Evolutionary conservation across 2,888 invertebrate genomes (phyloP).

Genomic region (Trichogramma dendrolimi): DNA sequence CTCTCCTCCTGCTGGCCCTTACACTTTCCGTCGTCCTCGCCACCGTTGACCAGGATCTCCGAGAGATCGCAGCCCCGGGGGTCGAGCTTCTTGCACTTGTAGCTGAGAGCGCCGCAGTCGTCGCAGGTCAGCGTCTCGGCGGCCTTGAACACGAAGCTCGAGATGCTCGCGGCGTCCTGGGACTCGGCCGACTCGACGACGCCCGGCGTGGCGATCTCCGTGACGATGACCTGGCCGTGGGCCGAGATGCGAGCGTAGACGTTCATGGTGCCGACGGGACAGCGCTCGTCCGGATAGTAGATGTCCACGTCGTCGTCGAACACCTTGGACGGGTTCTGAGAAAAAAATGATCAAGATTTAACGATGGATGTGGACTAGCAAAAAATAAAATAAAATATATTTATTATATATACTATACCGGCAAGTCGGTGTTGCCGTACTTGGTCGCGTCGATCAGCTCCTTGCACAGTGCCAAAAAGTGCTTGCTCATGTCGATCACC

Average conservation of each 20-base stretch:
- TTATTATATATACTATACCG: not conserved
- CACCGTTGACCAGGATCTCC: not conserved
- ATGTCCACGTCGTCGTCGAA: constrained; percentile 61
- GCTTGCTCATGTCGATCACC: constrained; percentile 60
- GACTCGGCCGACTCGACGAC: constrained; percentile 15
- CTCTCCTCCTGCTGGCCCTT: not conserved
- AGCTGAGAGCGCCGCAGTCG: constrained; percentile 30
- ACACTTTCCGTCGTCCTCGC: not conserved
- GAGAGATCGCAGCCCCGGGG: constrained; percentile 17
- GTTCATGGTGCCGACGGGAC: constrained; percentile 56
- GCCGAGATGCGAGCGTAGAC: constrained; percentile 64
- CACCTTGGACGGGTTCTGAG: constrained; percentile 50
- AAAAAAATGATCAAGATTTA: constrained; percentile 27
- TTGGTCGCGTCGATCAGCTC: constrained; percentile 36
- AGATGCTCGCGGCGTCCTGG: not conserved
- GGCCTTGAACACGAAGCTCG: constrained; percentile 38
- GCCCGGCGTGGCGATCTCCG: constrained; percentile 54
- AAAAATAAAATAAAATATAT: not conserved
- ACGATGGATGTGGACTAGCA: not conserved
- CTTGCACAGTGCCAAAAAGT: constrained; percentile 60
- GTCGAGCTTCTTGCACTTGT: constrained; percentile 39
- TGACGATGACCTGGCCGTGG: constrained; percentile 63
- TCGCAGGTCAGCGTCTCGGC: constrained; percentile 19
- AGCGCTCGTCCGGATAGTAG: constrained; percentile 46
- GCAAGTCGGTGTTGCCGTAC: not conserved